Conservation (phyloP, 2,888 invertebrate species). For the Clivina fossor region DNA sequence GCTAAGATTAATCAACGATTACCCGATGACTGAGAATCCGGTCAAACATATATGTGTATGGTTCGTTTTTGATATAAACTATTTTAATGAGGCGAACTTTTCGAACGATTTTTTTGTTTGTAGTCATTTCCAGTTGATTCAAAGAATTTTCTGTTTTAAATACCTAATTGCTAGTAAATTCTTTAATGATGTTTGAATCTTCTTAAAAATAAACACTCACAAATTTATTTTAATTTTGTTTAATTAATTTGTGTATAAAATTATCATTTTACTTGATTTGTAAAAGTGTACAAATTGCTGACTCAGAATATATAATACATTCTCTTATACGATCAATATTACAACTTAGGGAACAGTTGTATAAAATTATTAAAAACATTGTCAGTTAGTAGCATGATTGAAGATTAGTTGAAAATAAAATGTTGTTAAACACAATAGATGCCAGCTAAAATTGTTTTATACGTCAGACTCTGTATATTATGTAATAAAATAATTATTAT, state of each 20-base stretch:
- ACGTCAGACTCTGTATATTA: too few species aligned
- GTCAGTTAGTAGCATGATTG: too few species aligned
- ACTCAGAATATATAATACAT: too few species aligned
- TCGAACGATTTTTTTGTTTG: conserved; percentile 10
- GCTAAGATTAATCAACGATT: conserved; percentile 30
- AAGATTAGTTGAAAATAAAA: too few species aligned
- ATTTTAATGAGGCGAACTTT: conserved; percentile 29
- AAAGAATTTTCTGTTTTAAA: conserved; percentile 27
- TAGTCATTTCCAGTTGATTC: not conserved
- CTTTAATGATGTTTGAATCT: conserved; percentile 14
- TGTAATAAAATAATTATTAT: too few species aligned
- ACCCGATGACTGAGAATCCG: conserved; percentile 23
- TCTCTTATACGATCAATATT: too few species aligned
- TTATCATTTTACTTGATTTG: too few species aligned
- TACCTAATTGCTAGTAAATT: conserved; percentile 26
- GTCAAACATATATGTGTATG: conserved; percentile 6
- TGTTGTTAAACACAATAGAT: too few species aligned
- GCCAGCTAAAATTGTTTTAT: too few species aligned
- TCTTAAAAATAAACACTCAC: not conserved
- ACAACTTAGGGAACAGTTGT: too few species aligned
- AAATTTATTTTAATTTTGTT: not conserved
- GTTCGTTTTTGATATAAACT: conserved; percentile 27
- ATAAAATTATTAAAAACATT: too few species aligned
- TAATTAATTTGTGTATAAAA: not conserved
- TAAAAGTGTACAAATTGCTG: too few species aligned